A percentile compares a stretch with the other conserved stretches of the same genome.
Evolutionary conservation across 2,888 invertebrate genomes (phyloP).

Genomic region (Dicyrtomina minuta): DNA sequence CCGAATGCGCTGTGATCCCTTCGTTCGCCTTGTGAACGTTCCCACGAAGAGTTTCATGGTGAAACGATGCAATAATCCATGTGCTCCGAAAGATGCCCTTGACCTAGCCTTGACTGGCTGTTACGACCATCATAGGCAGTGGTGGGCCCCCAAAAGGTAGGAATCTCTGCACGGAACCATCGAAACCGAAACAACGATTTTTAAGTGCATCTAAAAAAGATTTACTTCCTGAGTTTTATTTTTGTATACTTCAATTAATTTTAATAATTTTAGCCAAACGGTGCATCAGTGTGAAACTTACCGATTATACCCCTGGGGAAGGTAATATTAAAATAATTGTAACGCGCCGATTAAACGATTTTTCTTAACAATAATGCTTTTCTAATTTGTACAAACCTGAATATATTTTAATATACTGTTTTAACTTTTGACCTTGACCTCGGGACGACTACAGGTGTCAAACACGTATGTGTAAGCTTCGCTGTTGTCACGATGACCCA

Average conservation of each 20-base stretch:
- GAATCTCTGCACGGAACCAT: background rate
- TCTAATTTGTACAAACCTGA: too few species aligned
- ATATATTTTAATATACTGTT: too few species aligned
- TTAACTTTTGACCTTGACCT: too few species aligned
- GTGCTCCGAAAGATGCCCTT: slow-evolving; percentile 48
- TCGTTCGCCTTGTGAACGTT: slow-evolving; percentile 40
- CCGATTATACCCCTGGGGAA: slow-evolving; percentile 50
- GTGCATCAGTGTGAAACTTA: slow-evolving; percentile 49
- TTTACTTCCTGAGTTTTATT: background rate
- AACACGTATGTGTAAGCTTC: slow-evolving; percentile 41
- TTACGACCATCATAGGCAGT: slow-evolving; percentile 51
- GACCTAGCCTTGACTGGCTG: slow-evolving; percentile 45
- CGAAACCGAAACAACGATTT: background rate
- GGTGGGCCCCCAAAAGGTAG: slow-evolving; percentile 13
- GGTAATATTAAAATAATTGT: slow-evolving; percentile 33
- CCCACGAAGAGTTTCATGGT: slow-evolving; percentile 46
- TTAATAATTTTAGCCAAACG: slow-evolving; percentile 8
- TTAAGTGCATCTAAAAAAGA: background rate
- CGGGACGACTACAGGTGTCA: slow-evolving; percentile 38
- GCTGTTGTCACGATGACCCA: slow-evolving; percentile 47
- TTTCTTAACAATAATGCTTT: too few species aligned
- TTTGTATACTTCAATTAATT: background rate
- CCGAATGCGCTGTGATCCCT: slow-evolving; percentile 47
- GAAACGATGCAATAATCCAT: slow-evolving; percentile 45
- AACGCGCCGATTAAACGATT: too few species aligned